These are phyloP conservation scores for Drosophila mayaguana DNA, from an alignment of 2,888 invertebrate genomes.

Conservation along the genomic window DNA sequence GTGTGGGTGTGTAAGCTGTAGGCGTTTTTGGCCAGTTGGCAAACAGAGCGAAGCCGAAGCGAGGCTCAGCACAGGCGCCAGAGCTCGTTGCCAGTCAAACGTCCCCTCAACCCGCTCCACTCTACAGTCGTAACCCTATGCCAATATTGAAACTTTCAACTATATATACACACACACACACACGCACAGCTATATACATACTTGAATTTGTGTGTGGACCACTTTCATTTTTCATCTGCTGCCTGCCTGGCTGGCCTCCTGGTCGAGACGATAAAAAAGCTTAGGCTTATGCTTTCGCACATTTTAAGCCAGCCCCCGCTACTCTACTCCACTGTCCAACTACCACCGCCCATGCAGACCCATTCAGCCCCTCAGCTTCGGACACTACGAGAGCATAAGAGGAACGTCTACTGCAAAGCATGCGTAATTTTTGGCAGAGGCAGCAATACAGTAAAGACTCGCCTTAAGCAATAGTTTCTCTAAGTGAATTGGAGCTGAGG, in stretches of 20 bases:
- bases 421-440: constrained; percentile 54
- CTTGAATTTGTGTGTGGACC: constrained; percentile 44
- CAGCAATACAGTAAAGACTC: constrained; percentile 2
- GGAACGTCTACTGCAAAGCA: constrained; percentile 64
- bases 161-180: constrained; percentile 49
- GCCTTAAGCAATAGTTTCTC: background rate
- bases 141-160: constrained; percentile 80
- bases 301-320: constrained; percentile 60
- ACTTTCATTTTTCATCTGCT: constrained; percentile 63
- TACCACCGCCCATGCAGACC: background rate
- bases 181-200: constrained; percentile 23
- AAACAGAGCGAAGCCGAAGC: constrained; percentile 42
- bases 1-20: constrained; percentile 46
- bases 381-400: constrained; percentile 48
- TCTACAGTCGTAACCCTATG: constrained; percentile 35
- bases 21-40: constrained; percentile 72
- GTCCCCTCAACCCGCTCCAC: background rate
- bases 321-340: background rate
- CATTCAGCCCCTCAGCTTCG: constrained; percentile 27
- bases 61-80: constrained; percentile 31
- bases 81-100: constrained; percentile 50
- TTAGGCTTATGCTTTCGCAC: constrained; percentile 79
- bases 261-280: constrained; percentile 78
- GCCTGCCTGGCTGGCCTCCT: constrained; percentile 60
- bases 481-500: background rate